phyloP scores from a whole-genome alignment of 2,113 vertebrate genomes.

The Orcinus orca region DNA sequence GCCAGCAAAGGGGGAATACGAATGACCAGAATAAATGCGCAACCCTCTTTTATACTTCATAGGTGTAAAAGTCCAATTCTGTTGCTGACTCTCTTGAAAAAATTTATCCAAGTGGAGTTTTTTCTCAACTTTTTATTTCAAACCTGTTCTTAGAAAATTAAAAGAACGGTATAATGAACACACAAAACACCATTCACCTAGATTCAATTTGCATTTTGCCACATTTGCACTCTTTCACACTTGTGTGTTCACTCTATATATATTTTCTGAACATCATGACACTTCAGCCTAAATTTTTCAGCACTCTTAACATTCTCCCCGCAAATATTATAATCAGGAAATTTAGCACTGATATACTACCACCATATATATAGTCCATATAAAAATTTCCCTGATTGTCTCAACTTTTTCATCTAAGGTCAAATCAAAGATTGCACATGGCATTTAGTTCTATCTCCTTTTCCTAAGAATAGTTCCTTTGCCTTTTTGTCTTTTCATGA shows the following conservation, averaged over 20 bases:
- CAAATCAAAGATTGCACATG: not conserved
- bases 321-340: not conserved
- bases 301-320: not conserved
- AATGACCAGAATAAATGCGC: not conserved
- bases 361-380: not conserved
- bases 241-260: rapidly evolving
- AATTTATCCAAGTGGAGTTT: not conserved
- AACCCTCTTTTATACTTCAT: not conserved
- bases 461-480: not conserved
- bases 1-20: not conserved
- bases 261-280: not conserved
- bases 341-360: not conserved
- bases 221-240: not conserved
- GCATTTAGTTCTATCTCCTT: not conserved
- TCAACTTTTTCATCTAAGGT: not conserved
- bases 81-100: not conserved
- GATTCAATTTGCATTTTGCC: not conserved
- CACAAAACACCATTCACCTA: not conserved
- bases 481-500: not conserved
- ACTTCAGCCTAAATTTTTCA: not conserved
- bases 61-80: not conserved
- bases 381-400: not conserved
- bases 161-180: not conserved
- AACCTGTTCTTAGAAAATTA: not conserved
- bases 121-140: not conserved